Conservation (phyloP, 1,140 invertebrate genomes). For the Aphaenogaster rudis region DNA sequence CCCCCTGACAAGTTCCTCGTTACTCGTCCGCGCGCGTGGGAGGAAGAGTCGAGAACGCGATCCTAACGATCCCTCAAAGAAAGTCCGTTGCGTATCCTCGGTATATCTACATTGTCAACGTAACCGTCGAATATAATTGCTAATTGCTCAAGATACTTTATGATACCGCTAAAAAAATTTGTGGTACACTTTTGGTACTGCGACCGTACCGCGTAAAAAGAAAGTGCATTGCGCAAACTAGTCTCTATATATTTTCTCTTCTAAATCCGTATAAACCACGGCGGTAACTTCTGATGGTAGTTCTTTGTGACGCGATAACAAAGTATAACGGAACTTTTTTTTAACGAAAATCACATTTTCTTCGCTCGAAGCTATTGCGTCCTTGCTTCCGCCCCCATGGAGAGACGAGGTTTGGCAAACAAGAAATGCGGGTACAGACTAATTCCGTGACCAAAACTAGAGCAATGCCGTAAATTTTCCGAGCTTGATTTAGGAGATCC, state of each 20-base stretch:
- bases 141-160: slow-evolving; percentile 48
- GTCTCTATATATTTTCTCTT: background rate
- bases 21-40: slow-evolving; percentile 66
- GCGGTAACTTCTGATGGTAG: background rate
- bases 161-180: slow-evolving; percentile 1
- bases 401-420: background rate
- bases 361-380: too few relatives aligned
- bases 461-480: slow-evolving; percentile 72
- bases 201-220: background rate
- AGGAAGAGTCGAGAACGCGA: slow-evolving; percentile 70
- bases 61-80: slow-evolving; percentile 75
- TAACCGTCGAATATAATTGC: slow-evolving; percentile 33
- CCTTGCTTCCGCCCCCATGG: background rate
- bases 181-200: background rate
- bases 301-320: background rate
- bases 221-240: background rate
- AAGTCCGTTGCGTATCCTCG: slow-evolving; percentile 25
- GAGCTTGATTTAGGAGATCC: slow-evolving; percentile 63
- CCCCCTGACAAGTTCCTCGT: slow-evolving; percentile 72
- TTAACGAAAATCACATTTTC: background rate
- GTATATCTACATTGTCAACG: background rate
- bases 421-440: background rate
- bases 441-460: slow-evolving; percentile 71
- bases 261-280: too few relatives aligned
- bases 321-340: background rate